Base-by-base conservation (phyloP, 2,797 vertebrate species). In the Coregonus ussuriensis region DNA sequence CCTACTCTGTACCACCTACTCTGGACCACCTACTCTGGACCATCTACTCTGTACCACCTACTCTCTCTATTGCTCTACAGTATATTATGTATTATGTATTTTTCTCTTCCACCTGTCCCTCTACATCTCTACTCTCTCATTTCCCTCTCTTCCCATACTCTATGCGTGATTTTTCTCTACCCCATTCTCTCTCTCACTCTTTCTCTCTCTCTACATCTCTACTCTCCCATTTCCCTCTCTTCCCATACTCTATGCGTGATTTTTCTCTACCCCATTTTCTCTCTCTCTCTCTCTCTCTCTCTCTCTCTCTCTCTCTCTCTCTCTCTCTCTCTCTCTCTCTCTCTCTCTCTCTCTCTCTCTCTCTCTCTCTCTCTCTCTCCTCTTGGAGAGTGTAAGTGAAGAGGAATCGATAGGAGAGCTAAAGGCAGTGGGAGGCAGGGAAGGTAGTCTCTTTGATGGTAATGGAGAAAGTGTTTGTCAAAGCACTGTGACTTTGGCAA, bases 381-480 rank as follows among this genome's bases (percentile, higher is more conserved):
- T 72, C 62, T 13, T 80, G 62, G 76, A 82, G 74, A 79, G 74
- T 81, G 77, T 79, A 89, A 87, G 77, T 88, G 81, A 88, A 78
- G 80, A 71, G 81, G 72, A 86, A 86, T 83, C 74, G 80, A 84
- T 86, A 77, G 87, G 29, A 3, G 70, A 70, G 85, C 89, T 88
- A 5, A 33, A 82, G 86, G 89, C 85, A 0, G 56, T 47, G 41
- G 41, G 41, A 47, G 78, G 75, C 81, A 83, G 80, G 75, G 83
- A 76, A 85, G 87, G 86, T 87, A 87, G 83, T 88, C 68, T 83
- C 41, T 13, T 9, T 47, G 74, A 79, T 78, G 69, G 76, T 90
- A 92, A 91, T 89, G 83, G 88, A 90, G 80, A 83, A 85, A 87
- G 86, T 86, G 86, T 89, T 88, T 90, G 87, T 84, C 79, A 84